A percentile compares a stretch with the other conserved stretches of the same genome.
Evolutionary conservation across 2,797 vertebrate genomes (phyloP).

Genomic region (Apodemus agrarius): DNA sequence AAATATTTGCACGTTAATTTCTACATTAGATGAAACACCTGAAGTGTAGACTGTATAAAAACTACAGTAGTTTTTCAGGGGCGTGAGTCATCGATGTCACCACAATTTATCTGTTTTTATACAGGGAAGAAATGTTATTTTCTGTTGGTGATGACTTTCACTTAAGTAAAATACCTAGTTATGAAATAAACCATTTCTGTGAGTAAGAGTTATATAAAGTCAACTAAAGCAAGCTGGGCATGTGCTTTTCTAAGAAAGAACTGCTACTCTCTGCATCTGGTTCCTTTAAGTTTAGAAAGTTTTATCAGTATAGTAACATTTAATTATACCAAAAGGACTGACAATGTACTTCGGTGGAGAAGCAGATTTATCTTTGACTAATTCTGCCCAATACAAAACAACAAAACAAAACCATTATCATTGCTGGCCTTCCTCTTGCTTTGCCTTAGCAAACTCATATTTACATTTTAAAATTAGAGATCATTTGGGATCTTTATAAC

Average conservation of each 20-base stretch:
- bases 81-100: not conserved
- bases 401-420: not conserved
- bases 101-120: not conserved
- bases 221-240: not conserved
- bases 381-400: not conserved
- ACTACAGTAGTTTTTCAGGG: not conserved
- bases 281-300: not conserved
- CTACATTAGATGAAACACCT: not conserved
- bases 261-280: not conserved
- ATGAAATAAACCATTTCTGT: slow-evolving; percentile 18
- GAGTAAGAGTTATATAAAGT: not conserved
- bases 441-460: not conserved
- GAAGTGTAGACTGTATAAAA: not conserved
- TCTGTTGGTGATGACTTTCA: not conserved
- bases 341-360: not conserved
- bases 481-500: not conserved
- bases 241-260: not conserved
- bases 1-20: not conserved
- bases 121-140: not conserved
- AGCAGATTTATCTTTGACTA: not conserved
- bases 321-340: not conserved
- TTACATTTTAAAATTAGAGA: not conserved
- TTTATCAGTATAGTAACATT: not conserved
- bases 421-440: not conserved
- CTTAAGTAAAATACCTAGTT: slow-evolving; percentile 11